Base-by-base conservation (phyloP, 2,888 invertebrate species). In the Nephrocerus scutellatus region DNA sequence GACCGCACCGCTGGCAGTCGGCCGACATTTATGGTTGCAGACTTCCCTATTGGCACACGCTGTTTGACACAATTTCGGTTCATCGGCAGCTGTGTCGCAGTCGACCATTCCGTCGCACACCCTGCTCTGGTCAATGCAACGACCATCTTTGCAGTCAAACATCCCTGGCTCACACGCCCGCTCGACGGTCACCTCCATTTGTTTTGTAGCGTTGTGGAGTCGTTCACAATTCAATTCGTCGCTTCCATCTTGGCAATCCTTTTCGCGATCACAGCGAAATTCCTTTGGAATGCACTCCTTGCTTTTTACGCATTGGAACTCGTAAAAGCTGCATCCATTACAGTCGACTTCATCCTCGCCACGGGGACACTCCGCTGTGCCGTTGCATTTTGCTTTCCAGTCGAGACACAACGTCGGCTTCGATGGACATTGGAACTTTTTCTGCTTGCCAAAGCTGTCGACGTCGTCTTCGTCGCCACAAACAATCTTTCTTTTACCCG, bases 81-180 rank as follows among this genome's bases (percentile, higher is more conserved):
- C 88, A 56, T 89, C 88, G 6, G 76, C 74, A 1, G 74, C 76
- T 53, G 83, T 83, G 28, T 59, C 60, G 55, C 88, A 89, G 59
- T 88, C 75, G 0, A 60, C 51, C 1, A 61, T 61, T 0, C 70
- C 70, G 55, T 86, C 75, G 61, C 87, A 87, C 0, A 82, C 76
- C 5, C 73, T 67, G 0, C 64, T 54, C 62, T 75, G 73, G 39
- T 78, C 74, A 6, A 87, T 67, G 53, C 87, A 88, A 34, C 74
- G 71, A 0, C 82, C 82, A 40, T 71, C 72, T 16, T 66, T 68
- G 53, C 82, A 81, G 39, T 66, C 66, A 52, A 72, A 80, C 45
- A 72, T 70, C 33, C 59, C 56, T 3, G 60, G 50, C 10, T 55
- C 60, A 29, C 66, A 67, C 0, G 57, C 43, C 0, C 53, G 53